Percentiles rank a stretch among this genome's conserved stretches.
Conservation (phyloP, 2,797 vertebrate species). For the Xenentodon cancila region DNA sequence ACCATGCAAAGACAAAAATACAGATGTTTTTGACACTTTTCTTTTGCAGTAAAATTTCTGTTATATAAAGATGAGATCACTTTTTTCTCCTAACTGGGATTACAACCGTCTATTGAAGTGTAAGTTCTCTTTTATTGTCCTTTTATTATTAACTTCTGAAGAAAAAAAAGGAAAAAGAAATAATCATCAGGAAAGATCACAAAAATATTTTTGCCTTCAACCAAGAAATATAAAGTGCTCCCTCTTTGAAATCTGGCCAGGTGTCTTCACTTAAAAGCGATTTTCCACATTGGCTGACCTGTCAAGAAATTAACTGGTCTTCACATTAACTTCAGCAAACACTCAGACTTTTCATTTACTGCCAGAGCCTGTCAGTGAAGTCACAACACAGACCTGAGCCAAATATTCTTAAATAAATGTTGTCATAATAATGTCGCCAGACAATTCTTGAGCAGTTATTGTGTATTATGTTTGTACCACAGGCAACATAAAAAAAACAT, state of each 20-base stretch:
- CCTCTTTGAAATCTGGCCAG: neutral
- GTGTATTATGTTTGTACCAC: neutral
- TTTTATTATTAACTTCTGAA: neutral
- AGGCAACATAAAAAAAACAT: neutral
- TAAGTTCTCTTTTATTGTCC: neutral
- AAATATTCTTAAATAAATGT: constrained; percentile 19
- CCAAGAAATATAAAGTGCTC: neutral
- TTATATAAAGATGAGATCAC: neutral
- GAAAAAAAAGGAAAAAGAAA: neutral
- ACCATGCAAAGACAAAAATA: neutral
- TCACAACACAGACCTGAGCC: constrained; percentile 7
- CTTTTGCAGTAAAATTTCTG: neutral
- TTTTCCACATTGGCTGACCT: neutral
- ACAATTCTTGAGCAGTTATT: constrained; percentile 11
- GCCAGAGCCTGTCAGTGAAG: neutral
- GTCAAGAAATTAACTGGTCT: neutral
- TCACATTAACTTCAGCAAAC: neutral
- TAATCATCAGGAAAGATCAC: neutral
- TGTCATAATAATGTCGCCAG: constrained; percentile 18
- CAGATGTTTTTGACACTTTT: neutral
- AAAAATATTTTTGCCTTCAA: neutral
- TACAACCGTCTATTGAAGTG: neutral
- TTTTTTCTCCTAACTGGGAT: neutral
- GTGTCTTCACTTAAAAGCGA: neutral
- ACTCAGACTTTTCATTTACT: neutral